A percentile compares a stretch with the other conserved stretches of the same genome.
phyloP scores from a whole-genome alignment of 30 jellyfish, hydroid and myxozoan species.

The Chrysaora quinquecirrha region DNA sequence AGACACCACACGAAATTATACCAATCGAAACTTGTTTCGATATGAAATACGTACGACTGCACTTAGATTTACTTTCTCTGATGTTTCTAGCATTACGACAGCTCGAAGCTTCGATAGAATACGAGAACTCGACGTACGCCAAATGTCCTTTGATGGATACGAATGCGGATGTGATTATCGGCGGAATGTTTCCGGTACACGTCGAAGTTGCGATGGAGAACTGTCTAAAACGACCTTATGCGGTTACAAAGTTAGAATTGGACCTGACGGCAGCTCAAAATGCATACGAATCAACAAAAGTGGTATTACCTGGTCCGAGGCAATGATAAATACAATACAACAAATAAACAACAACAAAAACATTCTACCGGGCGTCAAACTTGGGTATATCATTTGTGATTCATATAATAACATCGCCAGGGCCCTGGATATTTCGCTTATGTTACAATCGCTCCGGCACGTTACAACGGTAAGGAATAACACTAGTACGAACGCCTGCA shows the following conservation, averaged over 20 bases:
- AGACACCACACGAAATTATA: too few relatives aligned
- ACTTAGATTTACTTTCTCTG: not conserved
- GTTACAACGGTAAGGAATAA: not conserved
- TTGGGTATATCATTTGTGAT: slow-evolving; percentile 67
- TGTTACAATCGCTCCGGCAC: slow-evolving; percentile 46
- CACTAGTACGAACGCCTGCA: slow-evolving; percentile 29
- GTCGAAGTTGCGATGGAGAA: slow-evolving; percentile 58
- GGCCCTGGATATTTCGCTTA: slow-evolving; percentile 49
- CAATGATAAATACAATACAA: slow-evolving; percentile 57
- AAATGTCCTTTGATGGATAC: slow-evolving; percentile 59
- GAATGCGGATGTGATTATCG: slow-evolving; percentile 57
- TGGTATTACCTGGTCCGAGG: slow-evolving; percentile 77
- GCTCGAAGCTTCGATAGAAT: slow-evolving; percentile 8
- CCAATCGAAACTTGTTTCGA: too few relatives aligned
- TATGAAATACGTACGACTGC: not conserved
- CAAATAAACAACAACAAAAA: slow-evolving; percentile 34
- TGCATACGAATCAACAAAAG: slow-evolving; percentile 56
- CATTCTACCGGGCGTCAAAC: slow-evolving; percentile 57
- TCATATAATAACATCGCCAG: slow-evolving; percentile 48
- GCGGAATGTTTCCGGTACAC: slow-evolving; percentile 75
- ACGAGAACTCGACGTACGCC: not conserved
- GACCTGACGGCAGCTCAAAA: slow-evolving; percentile 10
- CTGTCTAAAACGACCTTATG: slow-evolving; percentile 30
- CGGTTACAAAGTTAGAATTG: slow-evolving; percentile 9
- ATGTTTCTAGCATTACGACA: not conserved